Evolutionary conservation across 2,113 vertebrate species (phyloP).

Genomic region (Egretta garzetta): DNA sequence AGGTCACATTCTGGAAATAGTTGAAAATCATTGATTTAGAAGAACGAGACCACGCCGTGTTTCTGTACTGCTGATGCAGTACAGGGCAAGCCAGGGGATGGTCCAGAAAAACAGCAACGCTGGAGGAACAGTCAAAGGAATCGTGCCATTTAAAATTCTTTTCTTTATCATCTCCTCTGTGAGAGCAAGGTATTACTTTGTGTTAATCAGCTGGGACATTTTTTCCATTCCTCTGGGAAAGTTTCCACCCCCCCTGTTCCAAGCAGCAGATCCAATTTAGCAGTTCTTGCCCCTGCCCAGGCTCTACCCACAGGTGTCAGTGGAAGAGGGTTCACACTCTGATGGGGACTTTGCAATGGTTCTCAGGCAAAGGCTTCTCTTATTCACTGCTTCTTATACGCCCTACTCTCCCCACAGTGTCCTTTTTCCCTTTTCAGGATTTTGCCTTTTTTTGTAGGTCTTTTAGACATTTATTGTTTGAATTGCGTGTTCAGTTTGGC

Average conservation of each 20-base stretch:
- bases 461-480: neutral
- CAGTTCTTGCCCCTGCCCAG: neutral
- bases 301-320: neutral
- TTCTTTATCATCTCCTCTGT: neutral
- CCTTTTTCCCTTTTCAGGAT: neutral
- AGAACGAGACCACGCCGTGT: neutral
- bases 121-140: neutral
- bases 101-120: neutral
- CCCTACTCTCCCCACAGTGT: neutral
- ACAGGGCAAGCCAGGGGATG: neutral
- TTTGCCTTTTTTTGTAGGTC: neutral
- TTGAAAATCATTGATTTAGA: neutral
- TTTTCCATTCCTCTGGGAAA: neutral
- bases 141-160: neutral
- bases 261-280: neutral
- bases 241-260: neutral
- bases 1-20: neutral
- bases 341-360: neutral
- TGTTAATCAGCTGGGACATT: conserved; percentile 1
- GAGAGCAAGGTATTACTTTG: neutral
- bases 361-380: neutral
- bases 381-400: neutral
- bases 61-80: neutral
- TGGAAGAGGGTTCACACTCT: neutral
- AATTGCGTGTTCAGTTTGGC: neutral